Percentiles rank a stretch among this genome's conserved stretches.
Conservation (phyloP, 2,797 vertebrate genomes). For the Enoplosus armatus region DNA sequence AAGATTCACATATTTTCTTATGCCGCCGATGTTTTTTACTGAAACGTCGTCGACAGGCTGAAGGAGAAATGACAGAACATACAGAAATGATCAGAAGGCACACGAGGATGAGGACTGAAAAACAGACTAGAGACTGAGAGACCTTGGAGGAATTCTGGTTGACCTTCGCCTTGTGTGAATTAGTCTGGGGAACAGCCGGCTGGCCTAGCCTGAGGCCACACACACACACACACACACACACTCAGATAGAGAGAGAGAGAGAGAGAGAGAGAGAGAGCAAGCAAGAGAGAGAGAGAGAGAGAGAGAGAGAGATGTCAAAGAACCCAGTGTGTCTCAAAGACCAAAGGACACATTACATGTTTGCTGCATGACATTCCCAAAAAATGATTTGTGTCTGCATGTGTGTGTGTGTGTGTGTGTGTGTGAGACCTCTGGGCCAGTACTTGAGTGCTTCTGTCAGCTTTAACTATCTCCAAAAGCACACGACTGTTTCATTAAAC, state of each 20-base stretch:
- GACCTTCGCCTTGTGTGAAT: constrained; percentile 78
- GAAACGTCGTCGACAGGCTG: neutral
- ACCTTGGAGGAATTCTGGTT: constrained; percentile 70
- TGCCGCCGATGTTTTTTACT: neutral
- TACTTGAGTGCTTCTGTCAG: constrained; percentile 92
- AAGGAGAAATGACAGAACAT: neutral
- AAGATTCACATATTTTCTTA: neutral
- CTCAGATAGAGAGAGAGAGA: neutral
- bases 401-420: constrained; percentile 27
- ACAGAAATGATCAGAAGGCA: constrained; percentile 3
- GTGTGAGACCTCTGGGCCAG: constrained; percentile 85
- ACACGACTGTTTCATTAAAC: constrained; percentile 86
- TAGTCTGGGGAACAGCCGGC: constrained; percentile 73
- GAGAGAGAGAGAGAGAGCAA: constrained; percentile 1
- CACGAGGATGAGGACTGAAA: constrained; percentile 39
- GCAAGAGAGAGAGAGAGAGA: neutral
- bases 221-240: constrained; percentile 22
- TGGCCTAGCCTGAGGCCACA: constrained; percentile 71
- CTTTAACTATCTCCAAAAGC: constrained; percentile 88
- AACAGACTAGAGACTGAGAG: constrained; percentile 33
- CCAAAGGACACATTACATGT: constrained; percentile 71
- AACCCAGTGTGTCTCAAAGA: constrained; percentile 70
- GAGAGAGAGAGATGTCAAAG: constrained; percentile 66
- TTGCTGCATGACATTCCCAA: constrained; percentile 67
- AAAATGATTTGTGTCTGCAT: constrained; percentile 58